A percentile compares a stretch with the other conserved stretches of the same genome.
Evolutionary conservation across 1,140 invertebrate species (phyloP).

Genomic region (Maniola jurtina): DNA sequence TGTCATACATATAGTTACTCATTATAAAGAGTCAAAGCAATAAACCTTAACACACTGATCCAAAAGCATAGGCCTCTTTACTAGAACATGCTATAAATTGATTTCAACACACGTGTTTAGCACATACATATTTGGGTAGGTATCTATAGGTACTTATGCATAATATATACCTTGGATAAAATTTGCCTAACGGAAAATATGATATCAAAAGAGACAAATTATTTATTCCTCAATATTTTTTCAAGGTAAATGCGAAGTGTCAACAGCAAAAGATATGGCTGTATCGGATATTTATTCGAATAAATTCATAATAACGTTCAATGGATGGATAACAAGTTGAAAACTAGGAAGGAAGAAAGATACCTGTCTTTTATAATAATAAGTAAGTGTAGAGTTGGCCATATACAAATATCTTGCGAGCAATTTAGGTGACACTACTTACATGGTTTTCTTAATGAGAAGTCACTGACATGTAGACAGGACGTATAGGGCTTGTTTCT

Average conservation of each 20-base stretch:
- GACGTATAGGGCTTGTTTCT: not conserved
- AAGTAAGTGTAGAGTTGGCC: not conserved
- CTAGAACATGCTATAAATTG: not conserved
- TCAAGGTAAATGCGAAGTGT: too few relatives aligned
- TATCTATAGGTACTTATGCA: too few relatives aligned
- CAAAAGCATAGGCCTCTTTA: not conserved
- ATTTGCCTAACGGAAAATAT: too few relatives aligned
- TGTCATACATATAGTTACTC: not conserved
- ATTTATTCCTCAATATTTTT: too few relatives aligned
- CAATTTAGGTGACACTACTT: not conserved
- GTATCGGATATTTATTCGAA: too few relatives aligned
- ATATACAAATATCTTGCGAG: not conserved
- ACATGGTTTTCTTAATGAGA: not conserved
- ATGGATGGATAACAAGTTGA: too few relatives aligned
- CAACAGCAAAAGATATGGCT: too few relatives aligned
- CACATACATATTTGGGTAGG: not conserved
- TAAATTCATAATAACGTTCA: too few relatives aligned
- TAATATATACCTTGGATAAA: too few relatives aligned
- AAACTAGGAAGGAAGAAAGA: too few relatives aligned
- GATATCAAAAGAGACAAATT: too few relatives aligned
- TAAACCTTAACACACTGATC: conserved; percentile 2
- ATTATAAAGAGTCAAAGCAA: not conserved
- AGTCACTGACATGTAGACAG: not conserved
- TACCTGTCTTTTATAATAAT: too few relatives aligned
- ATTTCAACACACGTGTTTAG: not conserved